A percentile compares a stretch with the other conserved stretches of the same genome.
Conservation (phyloP, 2,113 vertebrate species). For the Pygoscelis adeliae region DNA sequence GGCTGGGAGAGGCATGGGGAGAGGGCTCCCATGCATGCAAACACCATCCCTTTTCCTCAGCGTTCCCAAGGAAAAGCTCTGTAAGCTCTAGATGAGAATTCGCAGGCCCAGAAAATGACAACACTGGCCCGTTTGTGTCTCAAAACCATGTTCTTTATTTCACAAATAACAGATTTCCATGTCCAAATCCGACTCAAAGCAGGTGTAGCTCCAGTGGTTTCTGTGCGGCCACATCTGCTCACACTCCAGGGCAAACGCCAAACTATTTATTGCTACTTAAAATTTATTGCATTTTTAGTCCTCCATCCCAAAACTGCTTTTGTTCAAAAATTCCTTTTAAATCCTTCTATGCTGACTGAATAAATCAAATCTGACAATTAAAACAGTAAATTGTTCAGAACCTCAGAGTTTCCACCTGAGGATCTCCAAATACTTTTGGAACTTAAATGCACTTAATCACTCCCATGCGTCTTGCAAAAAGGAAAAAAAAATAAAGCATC, state of each 20-base stretch:
- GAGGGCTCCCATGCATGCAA: background rate
- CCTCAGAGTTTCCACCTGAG: constrained; percentile 28
- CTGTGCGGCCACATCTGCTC: constrained; percentile 38
- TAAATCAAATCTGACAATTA: constrained; percentile 56
- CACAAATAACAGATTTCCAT: background rate
- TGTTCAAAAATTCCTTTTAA: constrained; percentile 52
- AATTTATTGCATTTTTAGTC: constrained; percentile 53
- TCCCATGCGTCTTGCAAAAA: background rate
- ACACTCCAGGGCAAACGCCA: background rate
- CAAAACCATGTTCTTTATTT: background rate
- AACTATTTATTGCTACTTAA: constrained; percentile 58
- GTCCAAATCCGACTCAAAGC: background rate
- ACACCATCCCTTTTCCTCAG: background rate
- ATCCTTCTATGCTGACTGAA: background rate
- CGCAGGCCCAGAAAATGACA: background rate
- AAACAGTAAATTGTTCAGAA: constrained; percentile 21
- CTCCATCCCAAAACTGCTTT: background rate
- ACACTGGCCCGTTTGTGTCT: background rate
- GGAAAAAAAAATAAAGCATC: background rate
- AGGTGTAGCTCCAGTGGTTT: constrained; percentile 51
- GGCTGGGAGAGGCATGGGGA: background rate
- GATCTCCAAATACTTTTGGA: constrained; percentile 16
- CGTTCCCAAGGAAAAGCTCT: background rate
- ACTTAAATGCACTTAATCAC: background rate
- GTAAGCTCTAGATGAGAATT: background rate